These are phyloP conservation scores for Tetramorium alpestre DNA, from an alignment of 1,140 invertebrate species.

Conservation along the genomic window DNA sequence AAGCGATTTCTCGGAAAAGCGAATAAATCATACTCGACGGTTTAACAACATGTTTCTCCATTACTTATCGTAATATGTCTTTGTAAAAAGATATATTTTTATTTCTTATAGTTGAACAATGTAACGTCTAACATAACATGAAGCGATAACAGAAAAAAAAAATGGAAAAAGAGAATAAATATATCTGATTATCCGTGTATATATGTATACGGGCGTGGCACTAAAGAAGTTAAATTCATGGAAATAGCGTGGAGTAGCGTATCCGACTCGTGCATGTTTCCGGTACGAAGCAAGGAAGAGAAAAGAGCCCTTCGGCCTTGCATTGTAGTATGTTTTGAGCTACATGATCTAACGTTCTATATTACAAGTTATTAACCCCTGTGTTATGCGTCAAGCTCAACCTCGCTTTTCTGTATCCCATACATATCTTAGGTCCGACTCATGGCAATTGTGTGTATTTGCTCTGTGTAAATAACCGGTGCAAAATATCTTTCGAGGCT, in stretches of 20 bases:
- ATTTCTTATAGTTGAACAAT: neutral
- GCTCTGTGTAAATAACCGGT: conserved; percentile 66
- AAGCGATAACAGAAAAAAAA: neutral
- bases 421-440: conserved; percentile 47
- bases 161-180: neutral
- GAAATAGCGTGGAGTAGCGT: neutral
- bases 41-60: neutral
- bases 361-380: conserved; percentile 69
- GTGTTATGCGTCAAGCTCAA: conserved; percentile 15
- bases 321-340: neutral
- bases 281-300: neutral
- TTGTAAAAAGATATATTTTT: neutral
- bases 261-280: conserved; percentile 1
- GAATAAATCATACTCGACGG: neutral
- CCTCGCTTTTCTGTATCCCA: conserved; percentile 64
- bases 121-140: neutral
- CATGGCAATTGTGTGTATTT: conserved; percentile 22
- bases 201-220: neutral
- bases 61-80: neutral
- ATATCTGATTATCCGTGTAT: neutral
- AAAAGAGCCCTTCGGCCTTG: neutral
- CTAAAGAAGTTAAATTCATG: neutral
- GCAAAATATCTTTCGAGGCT: conserved; percentile 82
- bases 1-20: neutral
- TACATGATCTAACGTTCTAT: conserved; percentile 52